Evolutionary conservation across 2,888 invertebrate genomes (phyloP).

Genomic region (Heliconius ismenius): DNA sequence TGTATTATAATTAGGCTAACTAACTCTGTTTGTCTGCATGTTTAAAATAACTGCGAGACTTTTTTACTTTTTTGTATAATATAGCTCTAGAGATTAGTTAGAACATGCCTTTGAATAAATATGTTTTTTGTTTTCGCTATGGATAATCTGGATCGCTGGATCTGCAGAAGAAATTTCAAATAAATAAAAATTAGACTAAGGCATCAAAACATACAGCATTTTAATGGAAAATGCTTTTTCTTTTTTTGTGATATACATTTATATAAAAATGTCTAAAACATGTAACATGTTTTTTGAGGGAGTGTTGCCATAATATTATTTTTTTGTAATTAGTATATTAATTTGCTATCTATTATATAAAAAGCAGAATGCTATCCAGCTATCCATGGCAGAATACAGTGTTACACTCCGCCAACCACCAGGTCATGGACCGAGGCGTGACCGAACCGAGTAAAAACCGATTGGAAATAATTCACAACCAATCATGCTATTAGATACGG

Average conservation of each 20-base stretch:
- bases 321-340: neutral
- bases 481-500: constrained; percentile 14
- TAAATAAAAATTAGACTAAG: neutral
- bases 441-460: constrained; percentile 18
- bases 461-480: constrained; percentile 23
- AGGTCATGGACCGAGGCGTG: constrained; percentile 27
- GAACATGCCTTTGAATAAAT: no score
- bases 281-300: neutral
- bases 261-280: no score
- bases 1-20: constrained; percentile 14
- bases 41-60: constrained; percentile 5
- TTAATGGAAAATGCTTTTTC: neutral
- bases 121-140: no score
- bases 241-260: neutral
- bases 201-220: neutral
- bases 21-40: constrained; percentile 6
- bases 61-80: neutral
- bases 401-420: constrained; percentile 16
- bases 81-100: no score
- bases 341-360: neutral
- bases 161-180: no score
- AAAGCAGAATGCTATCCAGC: no score
- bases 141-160: no score
- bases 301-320: neutral
- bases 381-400: neutral